These are phyloP conservation scores for Ferrisia virgata DNA, from an alignment of 2,888 invertebrate species.

Conservation along the genomic window DNA sequence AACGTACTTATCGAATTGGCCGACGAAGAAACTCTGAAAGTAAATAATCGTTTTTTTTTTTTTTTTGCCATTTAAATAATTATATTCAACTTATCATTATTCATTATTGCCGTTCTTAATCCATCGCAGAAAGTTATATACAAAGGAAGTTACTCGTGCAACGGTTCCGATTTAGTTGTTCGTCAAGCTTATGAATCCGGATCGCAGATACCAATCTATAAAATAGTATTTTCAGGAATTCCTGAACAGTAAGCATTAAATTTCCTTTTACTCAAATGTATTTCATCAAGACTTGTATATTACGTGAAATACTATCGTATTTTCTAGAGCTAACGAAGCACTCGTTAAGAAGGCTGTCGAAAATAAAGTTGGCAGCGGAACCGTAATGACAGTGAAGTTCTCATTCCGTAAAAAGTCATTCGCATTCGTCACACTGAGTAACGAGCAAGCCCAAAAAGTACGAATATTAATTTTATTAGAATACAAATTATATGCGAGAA, in stretches of 20 bases:
- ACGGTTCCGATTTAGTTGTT: neutral
- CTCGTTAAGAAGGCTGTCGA: constrained; percentile 5
- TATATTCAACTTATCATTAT: no score
- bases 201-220: neutral
- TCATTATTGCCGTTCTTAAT: no score
- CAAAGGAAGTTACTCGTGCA: neutral
- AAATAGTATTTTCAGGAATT: neutral
- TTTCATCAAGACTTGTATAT: neutral
- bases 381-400: neutral
- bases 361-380: neutral
- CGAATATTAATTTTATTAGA: no score
- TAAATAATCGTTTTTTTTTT: neutral
- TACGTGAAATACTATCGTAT: neutral
- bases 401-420: neutral
- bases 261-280: neutral
- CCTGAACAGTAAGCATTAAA: constrained; percentile 24
- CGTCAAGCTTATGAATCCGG: constrained; percentile 30
- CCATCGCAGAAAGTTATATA: neutral
- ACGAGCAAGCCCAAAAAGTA: constrained; percentile 12
- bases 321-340: neutral
- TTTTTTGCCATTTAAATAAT: neutral
- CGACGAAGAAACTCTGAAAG: neutral
- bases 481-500: no score
- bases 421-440: constrained; percentile 14
- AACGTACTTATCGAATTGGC: neutral